Percentiles rank a stretch among this genome's conserved stretches.
phyloP scores from a whole-genome alignment of 2,797 vertebrate species.

The Tachyglossus aculeatus region DNA sequence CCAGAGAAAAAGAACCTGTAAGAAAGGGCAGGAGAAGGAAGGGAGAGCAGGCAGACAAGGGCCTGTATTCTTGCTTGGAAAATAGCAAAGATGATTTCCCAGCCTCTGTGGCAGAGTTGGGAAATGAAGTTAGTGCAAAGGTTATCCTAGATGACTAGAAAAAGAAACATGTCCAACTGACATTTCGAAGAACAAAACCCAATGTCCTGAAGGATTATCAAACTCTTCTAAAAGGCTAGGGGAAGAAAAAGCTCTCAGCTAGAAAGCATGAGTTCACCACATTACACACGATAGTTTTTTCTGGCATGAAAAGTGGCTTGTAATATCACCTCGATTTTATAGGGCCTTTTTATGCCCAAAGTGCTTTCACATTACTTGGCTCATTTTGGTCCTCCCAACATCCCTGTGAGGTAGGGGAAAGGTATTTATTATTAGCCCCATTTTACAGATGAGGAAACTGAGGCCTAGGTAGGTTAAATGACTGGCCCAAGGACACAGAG shows the following conservation, averaged over 20 bases:
- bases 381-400: too few relatives aligned
- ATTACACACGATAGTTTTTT: background rate
- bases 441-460: too few relatives aligned
- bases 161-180: background rate
- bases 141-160: background rate
- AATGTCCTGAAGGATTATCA: background rate
- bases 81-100: background rate
- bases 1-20: background rate
- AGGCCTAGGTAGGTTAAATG: too few relatives aligned
- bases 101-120: background rate
- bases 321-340: too few relatives aligned
- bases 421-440: too few relatives aligned
- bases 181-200: conserved; percentile 1
- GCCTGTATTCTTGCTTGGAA: background rate
- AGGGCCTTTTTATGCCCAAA: too few relatives aligned
- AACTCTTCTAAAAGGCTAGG: background rate
- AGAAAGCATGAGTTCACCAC: background rate
- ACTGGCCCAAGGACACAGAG: too few relatives aligned
- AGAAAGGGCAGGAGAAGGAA: background rate
- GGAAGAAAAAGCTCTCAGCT: background rate
- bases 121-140: background rate
- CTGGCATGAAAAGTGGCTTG: background rate
- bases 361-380: too few relatives aligned
- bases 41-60: background rate
- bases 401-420: too few relatives aligned